phyloP scores from a whole-genome alignment of 2,113 vertebrate genomes.

The Murina feae region DNA sequence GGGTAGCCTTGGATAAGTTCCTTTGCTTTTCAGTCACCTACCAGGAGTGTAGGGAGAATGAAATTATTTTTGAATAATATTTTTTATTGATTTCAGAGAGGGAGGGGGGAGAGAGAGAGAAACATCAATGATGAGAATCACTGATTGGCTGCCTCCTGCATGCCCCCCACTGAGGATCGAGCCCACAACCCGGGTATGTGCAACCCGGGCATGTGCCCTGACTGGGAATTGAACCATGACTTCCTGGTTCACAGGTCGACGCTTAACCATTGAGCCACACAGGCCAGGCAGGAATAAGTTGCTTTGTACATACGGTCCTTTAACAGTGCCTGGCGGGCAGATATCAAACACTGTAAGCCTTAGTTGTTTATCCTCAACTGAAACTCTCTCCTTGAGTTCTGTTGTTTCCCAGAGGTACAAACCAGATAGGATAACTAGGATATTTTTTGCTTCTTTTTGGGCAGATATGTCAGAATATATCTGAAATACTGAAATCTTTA shows the following conservation, averaged over 20 bases:
- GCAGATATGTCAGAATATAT: neutral
- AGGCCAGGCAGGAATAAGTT: neutral
- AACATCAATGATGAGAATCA: too few species aligned
- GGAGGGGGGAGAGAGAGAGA: too few species aligned
- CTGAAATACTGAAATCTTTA: conserved; percentile 37
- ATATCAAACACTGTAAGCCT: neutral
- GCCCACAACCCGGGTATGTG: too few species aligned
- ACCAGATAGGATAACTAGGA: neutral
- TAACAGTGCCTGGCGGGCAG: neutral
- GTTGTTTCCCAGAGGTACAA: conserved; percentile 7
- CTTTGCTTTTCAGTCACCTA: neutral
- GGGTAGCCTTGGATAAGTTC: neutral
- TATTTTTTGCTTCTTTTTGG: conserved; percentile 25
- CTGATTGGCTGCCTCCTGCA: too few species aligned
- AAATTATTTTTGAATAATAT: neutral
- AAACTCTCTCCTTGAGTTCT: neutral
- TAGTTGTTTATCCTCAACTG: neutral
- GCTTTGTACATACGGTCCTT: neutral
- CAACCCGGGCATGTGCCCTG: too few species aligned
- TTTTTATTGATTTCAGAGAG: too few species aligned
- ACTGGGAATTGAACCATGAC: too few species aligned
- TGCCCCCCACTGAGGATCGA: too few species aligned
- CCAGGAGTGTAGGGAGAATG: neutral
- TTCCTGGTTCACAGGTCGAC: too few species aligned
- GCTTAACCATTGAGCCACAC: too few species aligned